Percentiles rank a stretch among this genome's conserved stretches.
phyloP scores from a whole-genome alignment of 2,113 vertebrate species.

The Corythoichthys haematopterus region DNA sequence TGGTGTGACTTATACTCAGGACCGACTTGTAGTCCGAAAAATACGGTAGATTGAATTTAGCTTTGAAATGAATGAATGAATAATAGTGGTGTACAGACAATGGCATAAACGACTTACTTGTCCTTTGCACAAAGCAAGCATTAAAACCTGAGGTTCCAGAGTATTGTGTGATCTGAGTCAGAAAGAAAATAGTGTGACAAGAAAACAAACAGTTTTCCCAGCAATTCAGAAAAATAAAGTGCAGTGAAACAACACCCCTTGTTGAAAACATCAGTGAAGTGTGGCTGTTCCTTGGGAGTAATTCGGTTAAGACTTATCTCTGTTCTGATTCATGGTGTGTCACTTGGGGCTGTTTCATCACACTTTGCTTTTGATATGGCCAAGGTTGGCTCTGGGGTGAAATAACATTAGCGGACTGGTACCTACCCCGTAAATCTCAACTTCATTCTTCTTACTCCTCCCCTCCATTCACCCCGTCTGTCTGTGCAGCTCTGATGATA shows the following conservation, averaged over 20 bases:
- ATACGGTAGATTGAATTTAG: too few species aligned
- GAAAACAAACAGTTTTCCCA: neutral
- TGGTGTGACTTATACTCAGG: too few species aligned
- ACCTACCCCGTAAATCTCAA: constrained; percentile 45
- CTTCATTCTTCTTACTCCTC: constrained; percentile 25
- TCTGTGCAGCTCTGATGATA: constrained; percentile 38
- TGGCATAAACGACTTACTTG: too few species aligned
- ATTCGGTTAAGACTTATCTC: constrained; percentile 29
- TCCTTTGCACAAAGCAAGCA: too few species aligned
- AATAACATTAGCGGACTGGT: constrained; percentile 40
- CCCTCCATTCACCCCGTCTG: constrained; percentile 23
- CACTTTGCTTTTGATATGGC: constrained; percentile 31
- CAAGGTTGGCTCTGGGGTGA: constrained; percentile 44
- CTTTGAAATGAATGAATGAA: too few species aligned
- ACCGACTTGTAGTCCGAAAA: too few species aligned
- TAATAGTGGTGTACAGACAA: too few species aligned
- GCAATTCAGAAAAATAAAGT: neutral
- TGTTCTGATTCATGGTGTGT: constrained; percentile 45
- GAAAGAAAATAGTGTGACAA: neutral
- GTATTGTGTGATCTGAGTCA: neutral
- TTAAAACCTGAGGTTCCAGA: neutral
- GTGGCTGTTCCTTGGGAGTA: constrained; percentile 13
- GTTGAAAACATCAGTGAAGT: constrained; percentile 17
- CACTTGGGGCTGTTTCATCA: constrained; percentile 46
- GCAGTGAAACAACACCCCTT: constrained; percentile 8